phyloP scores from a whole-genome alignment of 2,888 invertebrate species.

The Hypolimnas misippus region DNA sequence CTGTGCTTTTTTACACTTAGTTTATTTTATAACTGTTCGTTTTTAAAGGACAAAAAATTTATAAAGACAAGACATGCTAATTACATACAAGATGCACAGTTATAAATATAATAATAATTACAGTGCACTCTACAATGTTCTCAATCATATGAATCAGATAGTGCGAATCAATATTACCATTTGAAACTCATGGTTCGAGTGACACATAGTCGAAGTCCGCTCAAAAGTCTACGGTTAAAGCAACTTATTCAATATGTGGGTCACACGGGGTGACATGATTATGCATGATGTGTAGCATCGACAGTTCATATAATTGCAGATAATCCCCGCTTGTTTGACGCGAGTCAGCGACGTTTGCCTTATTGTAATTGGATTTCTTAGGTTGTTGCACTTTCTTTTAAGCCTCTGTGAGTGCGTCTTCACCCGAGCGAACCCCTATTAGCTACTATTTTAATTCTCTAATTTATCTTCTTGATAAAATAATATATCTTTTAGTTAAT shows the following conservation, averaged over 20 bases:
- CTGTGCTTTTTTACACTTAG: neutral
- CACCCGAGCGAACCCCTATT: slow-evolving; percentile 3
- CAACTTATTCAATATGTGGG: slow-evolving; percentile 32
- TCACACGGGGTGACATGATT: slow-evolving; percentile 37
- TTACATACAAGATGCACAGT: no score
- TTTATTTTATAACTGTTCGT: neutral
- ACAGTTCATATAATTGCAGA: slow-evolving; percentile 28
- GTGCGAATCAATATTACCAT: neutral
- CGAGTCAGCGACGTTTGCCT: slow-evolving; percentile 55
- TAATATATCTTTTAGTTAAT: neutral
- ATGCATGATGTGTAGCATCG: slow-evolving; percentile 14
- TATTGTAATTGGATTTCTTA: slow-evolving; percentile 64
- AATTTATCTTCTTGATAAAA: neutral
- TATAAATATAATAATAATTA: no score
- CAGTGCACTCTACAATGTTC: no score
- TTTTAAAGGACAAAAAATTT: neutral
- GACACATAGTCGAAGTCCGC: slow-evolving; percentile 16
- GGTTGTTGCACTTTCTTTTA: slow-evolving; percentile 54
- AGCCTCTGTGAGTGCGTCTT: neutral
- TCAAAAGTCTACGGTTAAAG: slow-evolving; percentile 1
- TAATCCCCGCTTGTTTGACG: slow-evolving; percentile 58
- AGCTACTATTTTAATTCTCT: neutral
- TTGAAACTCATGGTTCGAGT: neutral
- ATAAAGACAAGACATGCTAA: neutral
- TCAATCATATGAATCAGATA: no score